Evolutionary conservation across 2,888 invertebrate genomes (phyloP).

Genomic region (Copidosoma aretas): DNA sequence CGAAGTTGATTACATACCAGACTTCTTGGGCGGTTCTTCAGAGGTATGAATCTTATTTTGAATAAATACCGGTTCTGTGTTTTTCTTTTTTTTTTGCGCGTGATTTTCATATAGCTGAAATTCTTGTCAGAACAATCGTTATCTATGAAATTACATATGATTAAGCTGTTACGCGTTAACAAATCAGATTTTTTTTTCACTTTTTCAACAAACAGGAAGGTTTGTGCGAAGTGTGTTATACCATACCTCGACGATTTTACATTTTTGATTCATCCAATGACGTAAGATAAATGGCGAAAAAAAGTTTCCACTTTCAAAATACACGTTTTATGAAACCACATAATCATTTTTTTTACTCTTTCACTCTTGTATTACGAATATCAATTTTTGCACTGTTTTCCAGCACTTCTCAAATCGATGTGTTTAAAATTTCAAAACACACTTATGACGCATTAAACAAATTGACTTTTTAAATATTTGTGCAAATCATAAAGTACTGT

Average conservation of each 20-base stretch:
- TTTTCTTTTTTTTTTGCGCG: not conserved
- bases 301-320: conserved; percentile 16
- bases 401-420: conserved; percentile 24
- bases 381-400: conserved; percentile 27
- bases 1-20: conserved; percentile 83
- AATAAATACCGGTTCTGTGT: not conserved
- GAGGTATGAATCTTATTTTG: conserved; percentile 67
- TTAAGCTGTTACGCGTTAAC: too few species aligned
- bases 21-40: conserved; percentile 90
- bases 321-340: conserved; percentile 27
- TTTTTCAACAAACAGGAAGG: conserved; percentile 55
- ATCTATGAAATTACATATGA: not conserved
- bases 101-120: conserved; percentile 4
- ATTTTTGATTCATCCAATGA: conserved; percentile 57
- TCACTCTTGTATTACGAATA: conserved; percentile 30
- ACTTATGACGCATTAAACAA: conserved; percentile 1
- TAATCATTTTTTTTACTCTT: conserved; percentile 16
- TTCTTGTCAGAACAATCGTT: not conserved
- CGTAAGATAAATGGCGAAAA: conserved; percentile 51
- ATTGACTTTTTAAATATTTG: conserved; percentile 5
- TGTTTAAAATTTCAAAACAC: not conserved
- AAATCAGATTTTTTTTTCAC: conserved; percentile 2
- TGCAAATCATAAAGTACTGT: conserved; percentile 1
- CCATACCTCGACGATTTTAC: conserved; percentile 61
- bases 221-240: conserved; percentile 56